Conservation (phyloP, 2,888 invertebrate genomes). For the Cyclophora punctaria region DNA sequence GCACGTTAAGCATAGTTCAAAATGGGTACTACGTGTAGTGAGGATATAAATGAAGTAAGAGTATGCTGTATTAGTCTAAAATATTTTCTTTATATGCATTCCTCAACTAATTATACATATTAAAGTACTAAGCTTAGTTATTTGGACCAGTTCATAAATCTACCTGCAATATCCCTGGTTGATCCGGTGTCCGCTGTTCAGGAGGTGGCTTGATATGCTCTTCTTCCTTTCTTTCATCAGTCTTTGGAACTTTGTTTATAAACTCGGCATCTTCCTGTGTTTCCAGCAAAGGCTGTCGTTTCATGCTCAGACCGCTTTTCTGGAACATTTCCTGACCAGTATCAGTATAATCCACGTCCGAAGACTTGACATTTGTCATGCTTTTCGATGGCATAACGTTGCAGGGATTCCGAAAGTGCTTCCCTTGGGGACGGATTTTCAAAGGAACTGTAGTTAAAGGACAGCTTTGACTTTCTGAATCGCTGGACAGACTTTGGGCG, state of each 20-base stretch:
- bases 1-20: no score
- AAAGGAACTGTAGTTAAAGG: conserved; percentile 71
- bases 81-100: no score
- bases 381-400: conserved; percentile 75
- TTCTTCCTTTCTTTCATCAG: conserved; percentile 47
- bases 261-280: conserved; percentile 61
- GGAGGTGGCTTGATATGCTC: conserved; percentile 36
- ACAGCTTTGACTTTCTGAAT: conserved; percentile 76
- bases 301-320: conserved; percentile 53
- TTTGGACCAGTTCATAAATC: no score
- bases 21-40: no score
- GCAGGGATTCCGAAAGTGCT: conserved; percentile 48
- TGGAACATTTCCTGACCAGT: conserved; percentile 55
- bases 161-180: conserved; percentile 78
- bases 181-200: conserved; percentile 44
- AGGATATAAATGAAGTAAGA: no score
- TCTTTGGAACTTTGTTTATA: conserved; percentile 70
- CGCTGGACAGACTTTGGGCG: conserved; percentile 79
- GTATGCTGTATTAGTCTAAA: no score
- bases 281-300: conserved; percentile 66
- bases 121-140: no score
- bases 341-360: conserved; percentile 61
- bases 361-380: conserved; percentile 77
- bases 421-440: conserved; percentile 70
- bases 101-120: no score